phyloP scores from a whole-genome alignment of 2,888 invertebrate genomes.

The Schizaphis graminum region DNA sequence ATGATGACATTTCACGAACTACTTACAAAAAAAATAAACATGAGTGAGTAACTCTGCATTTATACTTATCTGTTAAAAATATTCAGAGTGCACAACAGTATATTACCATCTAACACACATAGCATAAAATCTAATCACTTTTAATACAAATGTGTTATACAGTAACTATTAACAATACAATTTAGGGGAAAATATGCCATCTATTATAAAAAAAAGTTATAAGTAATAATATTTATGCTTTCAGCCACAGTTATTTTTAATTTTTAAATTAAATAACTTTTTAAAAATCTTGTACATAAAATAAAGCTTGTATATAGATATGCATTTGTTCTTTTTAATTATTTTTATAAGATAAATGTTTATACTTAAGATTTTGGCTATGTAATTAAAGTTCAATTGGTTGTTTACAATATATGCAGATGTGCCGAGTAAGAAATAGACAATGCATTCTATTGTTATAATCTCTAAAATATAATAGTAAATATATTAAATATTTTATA shows the following conservation, averaged over 20 bases:
- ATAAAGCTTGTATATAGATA: background rate
- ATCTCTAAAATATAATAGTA: background rate
- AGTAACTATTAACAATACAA: background rate
- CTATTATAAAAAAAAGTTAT: background rate
- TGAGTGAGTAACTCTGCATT: conserved; percentile 28
- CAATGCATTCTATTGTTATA: background rate
- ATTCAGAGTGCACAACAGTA: background rate
- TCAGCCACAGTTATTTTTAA: background rate
- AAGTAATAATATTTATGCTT: background rate
- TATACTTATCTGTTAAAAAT: background rate
- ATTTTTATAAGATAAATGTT: background rate
- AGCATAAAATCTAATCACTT: background rate
- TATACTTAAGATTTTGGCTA: background rate
- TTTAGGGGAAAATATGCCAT: background rate
- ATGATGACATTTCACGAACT: conserved; percentile 31
- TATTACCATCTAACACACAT: background rate
- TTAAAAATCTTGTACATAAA: background rate
- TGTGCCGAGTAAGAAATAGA: background rate
- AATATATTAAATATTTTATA: background rate
- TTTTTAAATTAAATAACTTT: background rate
- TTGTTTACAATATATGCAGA: background rate
- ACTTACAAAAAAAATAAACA: conserved; percentile 40
- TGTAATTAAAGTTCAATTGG: background rate
- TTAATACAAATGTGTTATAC: no score
- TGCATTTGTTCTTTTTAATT: background rate